phyloP scores from a whole-genome alignment of 1,140 invertebrate species.

The Kradibia gibbosae region DNA sequence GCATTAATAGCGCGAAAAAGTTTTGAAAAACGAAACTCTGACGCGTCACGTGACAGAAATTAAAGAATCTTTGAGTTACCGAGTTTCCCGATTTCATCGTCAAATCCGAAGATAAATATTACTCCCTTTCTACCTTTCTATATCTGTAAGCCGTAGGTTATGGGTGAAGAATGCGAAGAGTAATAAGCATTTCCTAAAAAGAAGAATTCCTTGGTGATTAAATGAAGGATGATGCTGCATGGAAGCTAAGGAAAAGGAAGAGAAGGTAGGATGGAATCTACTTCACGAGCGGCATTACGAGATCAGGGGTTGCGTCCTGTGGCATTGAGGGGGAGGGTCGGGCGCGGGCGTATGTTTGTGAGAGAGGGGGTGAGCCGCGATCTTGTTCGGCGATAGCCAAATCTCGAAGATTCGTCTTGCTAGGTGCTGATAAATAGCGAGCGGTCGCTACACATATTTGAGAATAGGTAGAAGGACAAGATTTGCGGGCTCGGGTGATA shows the following conservation, averaged over 20 bases:
- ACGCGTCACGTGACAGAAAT: too few relatives aligned
- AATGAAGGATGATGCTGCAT: background rate
- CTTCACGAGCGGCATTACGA: background rate
- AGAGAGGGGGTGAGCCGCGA: slow-evolving; percentile 52
- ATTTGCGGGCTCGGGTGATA: slow-evolving; percentile 59
- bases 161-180: background rate
- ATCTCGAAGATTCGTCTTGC: slow-evolving; percentile 63
- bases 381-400: slow-evolving; percentile 58
- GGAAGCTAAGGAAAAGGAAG: background rate
- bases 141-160: background rate
- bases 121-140: background rate
- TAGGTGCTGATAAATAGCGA: slow-evolving; percentile 61
- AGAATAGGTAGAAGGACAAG: slow-evolving; percentile 57
- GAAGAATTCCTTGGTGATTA: background rate
- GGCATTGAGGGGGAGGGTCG: background rate
- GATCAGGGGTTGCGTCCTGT: background rate
- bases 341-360: slow-evolving; percentile 57
- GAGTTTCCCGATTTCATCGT: background rate
- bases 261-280: background rate
- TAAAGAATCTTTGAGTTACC: too few relatives aligned
- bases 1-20: too few relatives aligned
- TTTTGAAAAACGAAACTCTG: too few relatives aligned
- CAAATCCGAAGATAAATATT: background rate
- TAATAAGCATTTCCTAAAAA: background rate
- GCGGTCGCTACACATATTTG: slow-evolving; percentile 30